These are phyloP conservation scores for Latrodectus elegans DNA, from an alignment of 2,888 invertebrate genomes.

Conservation along the genomic window DNA sequence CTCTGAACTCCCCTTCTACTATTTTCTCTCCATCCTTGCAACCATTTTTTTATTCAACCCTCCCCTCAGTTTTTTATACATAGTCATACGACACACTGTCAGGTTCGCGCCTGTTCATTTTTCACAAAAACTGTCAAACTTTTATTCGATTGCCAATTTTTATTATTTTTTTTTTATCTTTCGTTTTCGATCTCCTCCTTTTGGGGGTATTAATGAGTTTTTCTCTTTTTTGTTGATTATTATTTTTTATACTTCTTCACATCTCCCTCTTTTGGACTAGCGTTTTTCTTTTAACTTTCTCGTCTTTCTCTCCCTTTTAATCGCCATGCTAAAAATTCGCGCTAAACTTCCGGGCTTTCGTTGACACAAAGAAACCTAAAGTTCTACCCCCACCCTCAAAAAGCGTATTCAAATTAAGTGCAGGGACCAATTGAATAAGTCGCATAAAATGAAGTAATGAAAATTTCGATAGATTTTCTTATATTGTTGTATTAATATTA, in stretches of 20 bases:
- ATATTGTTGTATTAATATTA: background rate
- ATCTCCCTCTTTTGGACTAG: slow-evolving; percentile 21
- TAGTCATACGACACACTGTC: slow-evolving; percentile 66
- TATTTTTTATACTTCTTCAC: slow-evolving; percentile 24
- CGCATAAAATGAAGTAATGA: slow-evolving; percentile 41
- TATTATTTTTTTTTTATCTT: slow-evolving; percentile 53
- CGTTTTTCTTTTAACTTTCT: slow-evolving; percentile 8
- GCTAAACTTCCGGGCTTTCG: slow-evolving; percentile 62
- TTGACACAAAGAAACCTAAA: slow-evolving; percentile 51
- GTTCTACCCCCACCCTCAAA: background rate
- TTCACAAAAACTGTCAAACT: slow-evolving; percentile 70
- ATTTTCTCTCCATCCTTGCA: slow-evolving; percentile 61
- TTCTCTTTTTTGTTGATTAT: slow-evolving; percentile 43
- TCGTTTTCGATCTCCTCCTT: slow-evolving; percentile 65
- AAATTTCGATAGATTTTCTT: slow-evolving; percentile 27
- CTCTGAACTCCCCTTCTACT: slow-evolving; percentile 51
- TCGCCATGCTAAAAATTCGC: slow-evolving; percentile 66
- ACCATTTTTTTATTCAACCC: slow-evolving; percentile 44
- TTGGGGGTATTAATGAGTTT: slow-evolving; percentile 69
- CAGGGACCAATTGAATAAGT: slow-evolving; percentile 40
- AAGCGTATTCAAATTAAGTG: slow-evolving; percentile 63
- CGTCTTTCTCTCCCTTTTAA: slow-evolving; percentile 54
- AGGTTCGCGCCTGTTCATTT: slow-evolving; percentile 66
- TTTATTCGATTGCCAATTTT: slow-evolving; percentile 66
- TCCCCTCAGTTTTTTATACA: slow-evolving; percentile 38